These are phyloP conservation scores for Cephalopholis sonnerati DNA, from an alignment of 2,113 vertebrate genomes.

Conservation along the genomic window DNA sequence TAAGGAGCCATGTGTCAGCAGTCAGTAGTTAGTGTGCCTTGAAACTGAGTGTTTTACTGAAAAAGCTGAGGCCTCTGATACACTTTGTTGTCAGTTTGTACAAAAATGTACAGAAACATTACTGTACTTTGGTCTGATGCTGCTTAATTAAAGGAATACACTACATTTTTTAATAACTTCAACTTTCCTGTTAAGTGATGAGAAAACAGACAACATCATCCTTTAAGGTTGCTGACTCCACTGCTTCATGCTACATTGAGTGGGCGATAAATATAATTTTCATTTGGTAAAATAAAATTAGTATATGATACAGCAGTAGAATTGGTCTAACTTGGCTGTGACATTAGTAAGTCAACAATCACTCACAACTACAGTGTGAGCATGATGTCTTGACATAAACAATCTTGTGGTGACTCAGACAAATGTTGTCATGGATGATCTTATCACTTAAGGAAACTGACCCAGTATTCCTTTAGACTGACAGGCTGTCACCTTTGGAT, in stretches of 20 bases:
- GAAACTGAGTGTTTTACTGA: background rate
- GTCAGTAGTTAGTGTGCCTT: constrained; percentile 9
- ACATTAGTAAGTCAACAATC: background rate
- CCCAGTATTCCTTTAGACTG: constrained; percentile 30
- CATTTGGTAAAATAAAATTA: background rate
- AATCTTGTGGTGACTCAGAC: background rate
- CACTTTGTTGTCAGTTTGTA: constrained; percentile 27
- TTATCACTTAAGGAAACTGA: constrained; percentile 38
- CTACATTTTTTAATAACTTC: constrained; percentile 7
- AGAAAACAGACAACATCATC: constrained; percentile 23
- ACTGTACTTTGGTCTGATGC: constrained; percentile 21
- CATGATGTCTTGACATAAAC: background rate
- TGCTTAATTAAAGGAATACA: constrained; percentile 55
- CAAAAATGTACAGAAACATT: constrained; percentile 31
- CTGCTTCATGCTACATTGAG: constrained; percentile 1
- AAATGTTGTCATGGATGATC: constrained; percentile 36
- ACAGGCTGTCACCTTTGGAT: constrained; percentile 6
- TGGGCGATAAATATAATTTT: background rate
- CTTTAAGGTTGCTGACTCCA: background rate
- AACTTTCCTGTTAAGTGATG: constrained; percentile 33
- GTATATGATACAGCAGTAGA: background rate
- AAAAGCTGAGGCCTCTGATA: constrained; percentile 16
- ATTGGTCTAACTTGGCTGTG: background rate
- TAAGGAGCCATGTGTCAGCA: background rate
- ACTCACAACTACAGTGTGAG: background rate